Conservation (phyloP, 2,888 invertebrate genomes). For the Cephus sareptanus region DNA sequence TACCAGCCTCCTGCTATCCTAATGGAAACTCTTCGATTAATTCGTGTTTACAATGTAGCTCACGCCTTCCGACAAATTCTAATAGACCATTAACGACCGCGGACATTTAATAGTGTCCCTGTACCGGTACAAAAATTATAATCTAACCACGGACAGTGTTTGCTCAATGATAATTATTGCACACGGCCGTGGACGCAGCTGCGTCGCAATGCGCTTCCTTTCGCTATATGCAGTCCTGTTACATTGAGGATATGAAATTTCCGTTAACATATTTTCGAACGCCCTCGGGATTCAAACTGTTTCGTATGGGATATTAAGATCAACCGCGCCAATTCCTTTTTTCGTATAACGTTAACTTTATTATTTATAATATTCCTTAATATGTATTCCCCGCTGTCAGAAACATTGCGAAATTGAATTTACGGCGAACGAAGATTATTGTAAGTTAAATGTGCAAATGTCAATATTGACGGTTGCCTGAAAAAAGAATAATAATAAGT, state of each 20-base stretch:
- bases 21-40: slow-evolving; percentile 54
- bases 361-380: too few relatives aligned
- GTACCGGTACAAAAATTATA: slow-evolving; percentile 3
- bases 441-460: too few relatives aligned
- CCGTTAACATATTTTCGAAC: slow-evolving; percentile 49
- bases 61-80: slow-evolving; percentile 50
- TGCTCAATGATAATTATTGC: too few relatives aligned
- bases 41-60: slow-evolving; percentile 61
- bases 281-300: neutral
- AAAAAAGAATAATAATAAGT: too few relatives aligned
- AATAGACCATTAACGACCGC: slow-evolving; percentile 46
- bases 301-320: too few relatives aligned
- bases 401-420: too few relatives aligned
- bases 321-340: too few relatives aligned
- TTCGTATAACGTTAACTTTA: too few relatives aligned
- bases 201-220: slow-evolving; percentile 26
- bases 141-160: neutral
- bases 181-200: too few relatives aligned
- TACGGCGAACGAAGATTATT: too few relatives aligned
- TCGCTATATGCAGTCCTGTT: slow-evolving; percentile 42
- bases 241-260: slow-evolving; percentile 54
- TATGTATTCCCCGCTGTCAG: too few relatives aligned
- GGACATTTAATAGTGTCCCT: neutral
- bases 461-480: too few relatives aligned
- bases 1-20: slow-evolving; percentile 41